Evolutionary conservation across 2,113 vertebrate genomes (phyloP).

Genomic region (Argyrosomus japonicus): DNA sequence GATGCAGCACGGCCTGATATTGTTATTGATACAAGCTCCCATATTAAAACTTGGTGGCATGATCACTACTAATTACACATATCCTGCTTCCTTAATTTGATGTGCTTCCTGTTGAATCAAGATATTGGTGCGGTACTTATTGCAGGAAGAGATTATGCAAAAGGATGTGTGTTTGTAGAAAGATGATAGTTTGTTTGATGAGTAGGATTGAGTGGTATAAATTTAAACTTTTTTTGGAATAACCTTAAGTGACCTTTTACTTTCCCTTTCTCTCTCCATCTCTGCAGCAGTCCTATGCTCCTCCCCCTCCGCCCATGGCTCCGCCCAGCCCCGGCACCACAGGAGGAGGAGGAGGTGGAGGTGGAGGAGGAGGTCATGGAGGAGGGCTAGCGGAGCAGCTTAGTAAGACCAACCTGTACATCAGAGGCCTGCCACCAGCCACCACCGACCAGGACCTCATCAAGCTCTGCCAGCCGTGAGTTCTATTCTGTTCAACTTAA

Average conservation of each 20-base stretch:
- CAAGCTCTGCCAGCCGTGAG: slow-evolving; percentile 88
- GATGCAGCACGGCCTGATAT: not conserved
- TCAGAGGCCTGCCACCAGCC: slow-evolving; percentile 96
- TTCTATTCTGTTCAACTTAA: slow-evolving; percentile 36
- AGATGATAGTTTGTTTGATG: slow-evolving; percentile 11
- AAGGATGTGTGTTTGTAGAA: slow-evolving; percentile 32
- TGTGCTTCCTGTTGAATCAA: slow-evolving; percentile 58
- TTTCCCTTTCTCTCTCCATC: slow-evolving; percentile 26
- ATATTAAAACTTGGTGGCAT: slow-evolving; percentile 29
- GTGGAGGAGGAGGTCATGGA: slow-evolving; percentile 84
- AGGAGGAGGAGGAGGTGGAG: slow-evolving; percentile 87
- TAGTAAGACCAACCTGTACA: slow-evolving; percentile 99
- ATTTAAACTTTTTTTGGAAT: not conserved
- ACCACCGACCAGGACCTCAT: slow-evolving; percentile 87
- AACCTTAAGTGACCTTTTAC: slow-evolving; percentile 10
- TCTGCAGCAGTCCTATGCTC: slow-evolving; percentile 96
- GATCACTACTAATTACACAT: slow-evolving; percentile 44
- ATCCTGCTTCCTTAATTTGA: slow-evolving; percentile 60
- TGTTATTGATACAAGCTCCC: slow-evolving; percentile 8
- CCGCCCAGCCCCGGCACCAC: slow-evolving; percentile 97
- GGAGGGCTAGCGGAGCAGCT: slow-evolving; percentile 91
- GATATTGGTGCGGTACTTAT: slow-evolving; percentile 19
- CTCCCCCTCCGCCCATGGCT: slow-evolving; percentile 96
- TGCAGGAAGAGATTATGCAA: slow-evolving; percentile 45
- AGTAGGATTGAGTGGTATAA: not conserved